phyloP scores from a whole-genome alignment of 2,888 invertebrate genomes.

The Adineta ricciae region DNA sequence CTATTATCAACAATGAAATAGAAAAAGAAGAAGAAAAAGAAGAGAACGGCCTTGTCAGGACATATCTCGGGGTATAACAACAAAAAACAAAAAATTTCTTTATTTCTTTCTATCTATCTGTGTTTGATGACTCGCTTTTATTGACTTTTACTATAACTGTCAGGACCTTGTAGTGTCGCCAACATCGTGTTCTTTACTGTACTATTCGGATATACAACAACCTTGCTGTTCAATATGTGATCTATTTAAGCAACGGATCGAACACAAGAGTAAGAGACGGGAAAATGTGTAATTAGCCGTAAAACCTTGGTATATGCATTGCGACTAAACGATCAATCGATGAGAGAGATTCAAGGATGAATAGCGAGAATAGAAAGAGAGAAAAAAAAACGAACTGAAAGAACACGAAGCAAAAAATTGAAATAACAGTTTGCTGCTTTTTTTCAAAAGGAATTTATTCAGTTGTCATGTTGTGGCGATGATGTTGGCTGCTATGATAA shows the following conservation, averaged over 20 bases:
- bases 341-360: background rate
- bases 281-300: background rate
- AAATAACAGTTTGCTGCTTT: no score
- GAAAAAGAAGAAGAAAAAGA: background rate
- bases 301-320: background rate
- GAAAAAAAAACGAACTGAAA: background rate
- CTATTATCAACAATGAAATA: background rate
- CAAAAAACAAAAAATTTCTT: background rate
- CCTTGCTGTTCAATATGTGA: constrained; percentile 9
- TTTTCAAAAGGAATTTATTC: no score
- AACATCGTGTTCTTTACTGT: background rate
- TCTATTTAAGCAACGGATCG: background rate
- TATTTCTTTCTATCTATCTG: background rate
- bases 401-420: background rate
- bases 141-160: background rate
- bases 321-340: background rate
- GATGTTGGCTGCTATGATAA: background rate
- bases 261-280: background rate
- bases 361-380: background rate
- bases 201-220: background rate
- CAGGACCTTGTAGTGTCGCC: background rate
- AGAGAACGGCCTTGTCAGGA: background rate
- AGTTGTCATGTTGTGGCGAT: background rate
- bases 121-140: background rate
- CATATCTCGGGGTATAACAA: background rate